Base-by-base conservation (phyloP, 2,888 invertebrate genomes). In the Drosophila stalkeri region DNA sequence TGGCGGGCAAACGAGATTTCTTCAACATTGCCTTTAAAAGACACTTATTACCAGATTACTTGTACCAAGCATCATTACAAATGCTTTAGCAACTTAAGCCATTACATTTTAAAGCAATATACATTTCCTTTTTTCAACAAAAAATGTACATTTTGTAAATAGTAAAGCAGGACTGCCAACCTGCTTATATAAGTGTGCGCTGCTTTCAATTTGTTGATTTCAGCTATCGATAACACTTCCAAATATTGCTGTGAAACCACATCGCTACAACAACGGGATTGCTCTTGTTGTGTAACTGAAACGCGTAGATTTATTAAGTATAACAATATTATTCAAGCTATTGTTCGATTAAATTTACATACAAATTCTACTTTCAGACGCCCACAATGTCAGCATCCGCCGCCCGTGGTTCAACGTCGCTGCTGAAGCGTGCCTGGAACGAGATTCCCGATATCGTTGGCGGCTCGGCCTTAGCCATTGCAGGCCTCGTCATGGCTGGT, bases 381-480 rank as follows among this genome's bases (percentile, higher is more conserved):
- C 31, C 4, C 31, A 70, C 57, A 67, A 91, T 91, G 91, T 91
- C 92, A 56, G 86, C 91, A 68, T 74, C 90, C 62, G 90, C 89
- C 52, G 86, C 89, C 72, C 90, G 90, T 75, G 91, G 91, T 52
- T 63, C 92, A 5, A 77, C 83, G 7, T 91, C 86, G 2, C 79
- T 93, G 3, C 75, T 93, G 12, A 92, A 92, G 57, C 90, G 90
- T 51, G 93, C 91, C 27, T 95, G 96, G 95, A 93, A 94, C 88
- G 96, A 96, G 93, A 95, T 96, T 70, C 97, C 97, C 5, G 96
- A 96, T 92, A 93, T 96, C 55, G 92, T 96, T 47, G 95, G 94
- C 35, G 94, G 95, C 31, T 92, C 94, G 3, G 94, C 94, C 16
- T 78, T 96, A 77, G 96, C 94, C 0, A 0, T 96, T 0, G 86